A percentile compares a stretch with the other conserved stretches of the same genome.
phyloP scores from a whole-genome alignment of 2,888 invertebrate species.

The Spodoptera littoralis region DNA sequence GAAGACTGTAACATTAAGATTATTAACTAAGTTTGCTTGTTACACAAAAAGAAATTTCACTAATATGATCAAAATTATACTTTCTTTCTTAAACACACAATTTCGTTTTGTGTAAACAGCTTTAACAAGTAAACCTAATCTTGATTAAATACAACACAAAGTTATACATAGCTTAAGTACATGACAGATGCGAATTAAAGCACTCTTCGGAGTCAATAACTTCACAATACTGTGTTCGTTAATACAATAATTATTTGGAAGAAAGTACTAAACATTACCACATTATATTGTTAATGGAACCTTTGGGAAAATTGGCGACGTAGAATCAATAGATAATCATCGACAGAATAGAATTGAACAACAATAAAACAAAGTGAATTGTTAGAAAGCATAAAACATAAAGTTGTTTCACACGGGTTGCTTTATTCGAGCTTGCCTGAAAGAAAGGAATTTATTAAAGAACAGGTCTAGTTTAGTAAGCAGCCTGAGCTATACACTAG shows the following conservation, averaged over 20 bases:
- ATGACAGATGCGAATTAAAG: conserved; percentile 60
- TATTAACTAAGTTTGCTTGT: conserved; percentile 24
- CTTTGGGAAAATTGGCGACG: no score
- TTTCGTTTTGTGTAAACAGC: conserved; percentile 18
- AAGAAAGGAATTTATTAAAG: neutral
- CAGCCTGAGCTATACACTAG: conserved; percentile 2
- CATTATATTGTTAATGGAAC: no score
- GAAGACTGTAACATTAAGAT: conserved; percentile 71
- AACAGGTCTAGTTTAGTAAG: neutral
- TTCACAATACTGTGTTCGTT: conserved; percentile 33
- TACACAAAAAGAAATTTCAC: conserved; percentile 3
- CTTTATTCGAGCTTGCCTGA: neutral
- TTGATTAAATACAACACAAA: conserved; percentile 22
- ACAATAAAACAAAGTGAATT: no score
- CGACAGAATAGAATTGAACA: no score
- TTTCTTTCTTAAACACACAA: neutral
- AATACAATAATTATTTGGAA: conserved; percentile 12
- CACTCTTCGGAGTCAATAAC: conserved; percentile 63
- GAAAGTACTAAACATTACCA: no score
- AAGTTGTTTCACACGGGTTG: neutral
- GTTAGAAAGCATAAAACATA: neutral
- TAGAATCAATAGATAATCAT: no score
- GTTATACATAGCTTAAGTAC: conserved; percentile 32
- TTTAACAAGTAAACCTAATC: conserved; percentile 16
- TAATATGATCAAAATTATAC: neutral